Evolutionary conservation across 2,888 invertebrate genomes (phyloP), one percentile per base, ranked within the genome.

Genomic region (Julus scanicus): DNA sequence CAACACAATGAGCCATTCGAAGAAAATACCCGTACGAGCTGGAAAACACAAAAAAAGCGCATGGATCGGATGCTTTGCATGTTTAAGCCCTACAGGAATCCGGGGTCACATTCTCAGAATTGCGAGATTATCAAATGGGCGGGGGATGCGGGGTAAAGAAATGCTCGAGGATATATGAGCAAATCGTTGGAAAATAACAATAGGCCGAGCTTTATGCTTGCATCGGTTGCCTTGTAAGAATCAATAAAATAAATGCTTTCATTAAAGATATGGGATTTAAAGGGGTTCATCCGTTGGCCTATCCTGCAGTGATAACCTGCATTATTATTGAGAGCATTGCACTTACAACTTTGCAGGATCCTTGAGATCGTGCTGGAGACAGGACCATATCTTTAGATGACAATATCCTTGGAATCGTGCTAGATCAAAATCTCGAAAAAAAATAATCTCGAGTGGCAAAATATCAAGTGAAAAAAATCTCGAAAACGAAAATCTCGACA

Each of bases 11-110:
- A 71, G 71, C 8, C 29, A 29, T 20, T 48, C 48, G 57, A 4
- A 15, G 15, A 57, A 57, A 15, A 57, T 13, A 49, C 49, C 49
- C 6, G 9, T 49, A 49, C 49, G 49, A 6, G 49, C n/a, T 57
- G 57, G 57, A 57, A n/a, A n/a, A 17, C 17, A 57, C 13, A n/a
- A 57, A 57, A 57, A 57, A 71, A 63, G 20, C n/a, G 15, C 29
- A 29, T 29, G 29, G 8, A 71, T 29, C 71, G 71, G 71, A 29
- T 71, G 71, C 71, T 71, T 71, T 71, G 71, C 71, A 71, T 71
- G 71, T 71, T 71, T 71, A 71, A 20, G 71, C 71, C 71, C 71
- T 71, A 9, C 71, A 71, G 71, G 71, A 71, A 71, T 71, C 71
- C 71, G 20, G 71, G 71, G 71, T 71, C 71, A 71, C 71, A 71